phyloP scores from a whole-genome alignment of 2,888 invertebrate species.

The Caenorhabditis sp. region DNA sequence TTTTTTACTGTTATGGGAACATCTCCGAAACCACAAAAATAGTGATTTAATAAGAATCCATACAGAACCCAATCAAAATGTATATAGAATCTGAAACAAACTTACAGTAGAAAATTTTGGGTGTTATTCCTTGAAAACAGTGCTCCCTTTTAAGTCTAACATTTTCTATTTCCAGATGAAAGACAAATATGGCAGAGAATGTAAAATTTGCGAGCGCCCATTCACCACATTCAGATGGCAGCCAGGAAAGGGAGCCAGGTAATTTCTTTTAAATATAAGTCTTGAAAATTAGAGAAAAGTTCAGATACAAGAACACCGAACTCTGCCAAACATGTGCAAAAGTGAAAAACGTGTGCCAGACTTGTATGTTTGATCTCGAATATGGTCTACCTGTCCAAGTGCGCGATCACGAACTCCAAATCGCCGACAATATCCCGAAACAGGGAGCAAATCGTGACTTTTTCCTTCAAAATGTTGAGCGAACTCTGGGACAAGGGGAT shows the following conservation, averaged over 20 bases:
- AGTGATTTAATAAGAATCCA: too few species aligned
- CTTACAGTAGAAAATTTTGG: too few species aligned
- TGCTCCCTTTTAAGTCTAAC: neutral
- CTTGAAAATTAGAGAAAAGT: neutral
- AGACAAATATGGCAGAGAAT: constrained; percentile 92
- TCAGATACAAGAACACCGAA: constrained; percentile 90
- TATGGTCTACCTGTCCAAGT: constrained; percentile 83
- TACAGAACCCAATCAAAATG: too few species aligned
- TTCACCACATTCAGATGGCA: constrained; percentile 97
- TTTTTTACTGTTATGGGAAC: too few species aligned
- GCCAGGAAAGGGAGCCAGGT: constrained; percentile 80
- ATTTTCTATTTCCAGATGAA: constrained; percentile 80
- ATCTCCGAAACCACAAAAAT: too few species aligned
- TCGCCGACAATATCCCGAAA: constrained; percentile 88
- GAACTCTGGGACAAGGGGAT: constrained; percentile 72
- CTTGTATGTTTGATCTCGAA: constrained; percentile 90
- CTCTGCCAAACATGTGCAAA: constrained; percentile 94
- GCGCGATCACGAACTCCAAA: constrained; percentile 86
- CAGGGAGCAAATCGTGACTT: constrained; percentile 90
- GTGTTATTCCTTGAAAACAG: neutral
- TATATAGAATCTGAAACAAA: too few species aligned
- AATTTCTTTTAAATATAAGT: neutral
- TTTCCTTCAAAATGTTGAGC: constrained; percentile 45
- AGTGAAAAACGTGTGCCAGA: constrained; percentile 93
- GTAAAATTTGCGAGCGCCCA: constrained; percentile 91